These are phyloP conservation scores for Spea multiplicata DNA, from an alignment of 2,113 vertebrate genomes.

Conservation along the genomic window DNA sequence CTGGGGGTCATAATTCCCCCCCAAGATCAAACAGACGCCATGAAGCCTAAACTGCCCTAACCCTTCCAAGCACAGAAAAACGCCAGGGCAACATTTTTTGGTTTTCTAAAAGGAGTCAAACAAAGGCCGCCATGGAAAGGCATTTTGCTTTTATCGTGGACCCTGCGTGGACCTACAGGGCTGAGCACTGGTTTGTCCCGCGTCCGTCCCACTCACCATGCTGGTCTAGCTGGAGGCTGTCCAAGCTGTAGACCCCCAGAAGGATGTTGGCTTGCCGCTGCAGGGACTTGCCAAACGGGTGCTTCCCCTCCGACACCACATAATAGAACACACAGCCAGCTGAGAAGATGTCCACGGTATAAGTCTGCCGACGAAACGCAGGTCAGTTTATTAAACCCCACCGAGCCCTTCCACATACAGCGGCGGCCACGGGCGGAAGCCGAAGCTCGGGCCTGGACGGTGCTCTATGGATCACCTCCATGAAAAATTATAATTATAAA, in stretches of 20 bases:
- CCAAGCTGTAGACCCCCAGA: conserved; percentile 81
- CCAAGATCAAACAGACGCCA: accelerated
- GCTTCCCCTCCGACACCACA: conserved; percentile 85
- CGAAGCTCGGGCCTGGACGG: no score
- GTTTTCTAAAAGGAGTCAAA: no score
- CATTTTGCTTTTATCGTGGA: no score
- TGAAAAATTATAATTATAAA: no score
- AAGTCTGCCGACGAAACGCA: conserved; percentile 74
- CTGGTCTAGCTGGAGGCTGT: conserved; percentile 72
- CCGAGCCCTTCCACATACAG: no score
- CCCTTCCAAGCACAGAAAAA: no score
- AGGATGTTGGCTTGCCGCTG: conserved; percentile 97
- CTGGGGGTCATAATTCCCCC: no score
- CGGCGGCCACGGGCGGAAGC: no score
- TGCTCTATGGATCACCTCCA: no score
- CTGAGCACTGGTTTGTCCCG: no score
- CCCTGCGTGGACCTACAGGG: not conserved
- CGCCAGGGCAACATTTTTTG: no score
- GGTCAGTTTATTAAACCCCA: not conserved
- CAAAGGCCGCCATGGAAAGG: no score
- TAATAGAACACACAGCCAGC: conserved; percentile 97
- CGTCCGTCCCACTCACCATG: conserved; percentile 72
- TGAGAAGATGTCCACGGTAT: conserved; percentile 93
- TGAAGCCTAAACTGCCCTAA: accelerated
- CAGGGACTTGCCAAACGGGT: conserved; percentile 93